Evolutionary conservation across 2,113 vertebrate species (phyloP), one percentile per base, ranked within the genome.

Genomic region (Philantomba maxwellii): DNA sequence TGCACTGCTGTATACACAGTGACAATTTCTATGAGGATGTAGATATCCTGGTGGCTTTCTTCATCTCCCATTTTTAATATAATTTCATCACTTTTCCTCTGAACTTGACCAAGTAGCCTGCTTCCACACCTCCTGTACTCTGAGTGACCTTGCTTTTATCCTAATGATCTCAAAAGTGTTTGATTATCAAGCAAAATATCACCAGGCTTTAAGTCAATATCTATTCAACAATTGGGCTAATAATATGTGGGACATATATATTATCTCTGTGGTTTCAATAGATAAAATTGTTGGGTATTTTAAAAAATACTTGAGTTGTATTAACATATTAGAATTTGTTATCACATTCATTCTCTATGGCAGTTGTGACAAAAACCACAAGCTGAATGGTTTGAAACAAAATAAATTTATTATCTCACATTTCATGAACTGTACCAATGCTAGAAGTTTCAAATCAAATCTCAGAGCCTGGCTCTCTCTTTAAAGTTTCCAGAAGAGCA

Each of bases 151-250:
- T 89, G 16, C 53, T 91, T 91, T 62, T 58, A 73, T 36, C 12
- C 7, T 87, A 15, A 25, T 23, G 82, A 30, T 16, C 26, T 26
- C 12, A 4, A 89, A 86, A 60, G 15, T 82, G 28, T 80, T 89
- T 94, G 45, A 5, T 90, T 89, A 84, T 60, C 30, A 84, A 75
- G 23, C 10, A 95, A 66, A 88, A n/a, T 17, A 17, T 93, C 57
- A 58, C 28, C 51, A 51, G 19, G 7, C 45, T 92, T 64, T 55
- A 81, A 57, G 78, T 17, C 91, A 73, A 57, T 82, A 80, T 45
- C 47, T n/a, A n/a, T 70, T 85, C 10, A 26, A 77, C 93, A 93
- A 70, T 51, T 26, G 21, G 21, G 30, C 28, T 73, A 57, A 49
- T 92, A 82, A 45, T 89, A 51, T 16, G 82, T 39, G 43, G 73